Conservation (phyloP, 2,113 vertebrate species). For the Equus przewalskii region DNA sequence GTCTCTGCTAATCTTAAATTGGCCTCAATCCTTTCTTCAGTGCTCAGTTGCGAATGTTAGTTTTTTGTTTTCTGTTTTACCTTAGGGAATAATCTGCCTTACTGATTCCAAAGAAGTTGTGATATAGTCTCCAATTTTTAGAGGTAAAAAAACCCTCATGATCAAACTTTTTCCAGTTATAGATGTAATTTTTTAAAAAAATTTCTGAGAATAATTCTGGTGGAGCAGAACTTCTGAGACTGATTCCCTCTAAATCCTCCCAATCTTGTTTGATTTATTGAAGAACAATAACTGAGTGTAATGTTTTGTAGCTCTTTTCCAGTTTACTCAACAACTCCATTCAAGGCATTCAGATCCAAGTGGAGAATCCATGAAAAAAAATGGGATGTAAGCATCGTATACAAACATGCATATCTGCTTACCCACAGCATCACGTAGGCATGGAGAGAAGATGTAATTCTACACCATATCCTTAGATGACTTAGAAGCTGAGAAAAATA, state of each 20-base stretch:
- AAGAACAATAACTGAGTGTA: not conserved
- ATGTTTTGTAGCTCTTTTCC: not conserved
- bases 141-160: not conserved
- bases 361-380: not conserved
- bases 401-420: not conserved
- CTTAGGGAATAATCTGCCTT: not conserved
- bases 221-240: not conserved
- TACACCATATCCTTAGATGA: not conserved
- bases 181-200: not conserved
- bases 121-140: not conserved
- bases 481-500: not conserved
- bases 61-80: not conserved
- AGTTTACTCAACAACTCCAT: not conserved
- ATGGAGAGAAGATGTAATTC: not conserved
- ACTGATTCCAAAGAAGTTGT: slow-evolving; percentile 25
- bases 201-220: not conserved
- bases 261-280: not conserved
- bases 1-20: not conserved
- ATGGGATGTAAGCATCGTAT: not conserved
- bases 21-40: not conserved
- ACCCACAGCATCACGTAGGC: not conserved
- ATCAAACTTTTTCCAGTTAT: not conserved
- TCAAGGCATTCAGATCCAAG: not conserved
- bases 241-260: not conserved
- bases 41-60: not conserved